A percentile compares a stretch with the other conserved stretches of the same genome.
These are phyloP conservation scores for Steinernema hermaphroditum DNA, from an alignment of 2,888 invertebrate genomes.

Conservation along the genomic window DNA sequence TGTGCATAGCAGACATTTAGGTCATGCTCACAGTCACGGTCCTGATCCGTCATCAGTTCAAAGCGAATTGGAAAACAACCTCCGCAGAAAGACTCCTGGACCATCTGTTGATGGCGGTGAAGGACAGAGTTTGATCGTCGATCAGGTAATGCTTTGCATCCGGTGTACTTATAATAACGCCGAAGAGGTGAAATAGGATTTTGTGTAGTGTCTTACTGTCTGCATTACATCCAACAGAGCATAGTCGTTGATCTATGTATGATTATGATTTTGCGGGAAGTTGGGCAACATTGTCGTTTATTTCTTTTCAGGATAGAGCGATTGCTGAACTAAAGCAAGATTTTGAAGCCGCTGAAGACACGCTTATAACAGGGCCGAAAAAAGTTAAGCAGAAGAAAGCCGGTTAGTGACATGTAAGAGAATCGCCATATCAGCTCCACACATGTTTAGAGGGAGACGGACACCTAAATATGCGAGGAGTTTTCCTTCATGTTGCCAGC, in stretches of 20 bases:
- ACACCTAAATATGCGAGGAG: slow-evolving; percentile 98
- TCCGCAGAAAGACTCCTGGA: not conserved
- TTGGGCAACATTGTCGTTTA: not conserved
- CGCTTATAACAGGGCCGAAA: slow-evolving; percentile 36
- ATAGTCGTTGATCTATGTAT: too few species aligned
- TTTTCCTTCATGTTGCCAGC: slow-evolving; percentile 94
- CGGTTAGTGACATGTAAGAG: not conserved
- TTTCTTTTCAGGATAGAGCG: not conserved
- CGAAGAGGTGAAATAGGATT: too few species aligned
- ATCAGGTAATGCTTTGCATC: slow-evolving; percentile 1
- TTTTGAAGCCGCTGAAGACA: slow-evolving; percentile 44
- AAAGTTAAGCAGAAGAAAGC: slow-evolving; percentile 26
- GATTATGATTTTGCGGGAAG: too few species aligned
- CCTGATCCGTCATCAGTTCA: slow-evolving; percentile 33
- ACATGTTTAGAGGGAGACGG: slow-evolving; percentile 70
- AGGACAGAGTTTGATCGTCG: slow-evolving; percentile 2
- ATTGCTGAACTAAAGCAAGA: slow-evolving; percentile 34
- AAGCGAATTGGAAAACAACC: slow-evolving; percentile 20
- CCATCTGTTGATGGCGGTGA: not conserved
- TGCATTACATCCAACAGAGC: too few species aligned
- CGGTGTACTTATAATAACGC: too few species aligned
- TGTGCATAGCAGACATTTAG: not conserved
- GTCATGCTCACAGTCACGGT: slow-evolving; percentile 47
- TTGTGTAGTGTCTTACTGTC: too few species aligned
- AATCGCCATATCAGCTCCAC: not conserved